A percentile compares a stretch with the other conserved stretches of the same genome.
Evolutionary conservation across 2,113 vertebrate genomes (phyloP).

Genomic region (Chaetops frenatus): DNA sequence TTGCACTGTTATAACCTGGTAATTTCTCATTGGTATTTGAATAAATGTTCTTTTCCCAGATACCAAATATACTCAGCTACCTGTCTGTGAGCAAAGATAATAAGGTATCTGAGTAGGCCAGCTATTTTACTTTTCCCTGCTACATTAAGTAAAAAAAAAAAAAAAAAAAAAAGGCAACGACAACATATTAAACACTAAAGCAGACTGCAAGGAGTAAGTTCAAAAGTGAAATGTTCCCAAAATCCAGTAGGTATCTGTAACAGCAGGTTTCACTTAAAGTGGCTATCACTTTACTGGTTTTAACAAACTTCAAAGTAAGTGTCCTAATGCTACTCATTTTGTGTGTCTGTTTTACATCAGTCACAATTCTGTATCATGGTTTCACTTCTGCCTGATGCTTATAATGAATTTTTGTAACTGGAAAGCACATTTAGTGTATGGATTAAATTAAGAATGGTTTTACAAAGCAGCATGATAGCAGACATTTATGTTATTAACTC

Average conservation of each 20-base stretch:
- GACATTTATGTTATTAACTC: conserved; percentile 56
- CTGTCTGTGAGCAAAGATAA: background rate
- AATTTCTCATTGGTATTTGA: background rate
- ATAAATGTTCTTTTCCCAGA: background rate
- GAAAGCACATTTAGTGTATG: conserved; percentile 70
- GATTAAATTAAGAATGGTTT: conserved; percentile 78
- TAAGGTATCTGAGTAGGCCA: background rate
- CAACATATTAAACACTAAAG: conserved; percentile 13
- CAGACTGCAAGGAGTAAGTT: conserved; percentile 51
- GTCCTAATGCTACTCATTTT: conserved; percentile 81
- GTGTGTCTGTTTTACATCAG: conserved; percentile 89
- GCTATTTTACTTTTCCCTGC: background rate
- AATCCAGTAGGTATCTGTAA: conserved; percentile 81
- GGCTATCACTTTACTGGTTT: conserved; percentile 96
- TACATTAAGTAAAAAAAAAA: background rate
- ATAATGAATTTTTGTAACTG: conserved; percentile 77
- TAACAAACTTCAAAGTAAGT: conserved; percentile 92
- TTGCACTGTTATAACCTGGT: background rate
- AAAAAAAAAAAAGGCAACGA: background rate
- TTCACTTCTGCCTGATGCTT: conserved; percentile 75
- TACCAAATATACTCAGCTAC: background rate
- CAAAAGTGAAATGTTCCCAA: conserved; percentile 60
- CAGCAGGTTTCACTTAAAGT: conserved; percentile 92
- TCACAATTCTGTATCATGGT: conserved; percentile 75
- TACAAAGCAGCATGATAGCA: conserved; percentile 66